Conservation (phyloP, 2,888 invertebrate species). For the Morinoia aosen region DNA sequence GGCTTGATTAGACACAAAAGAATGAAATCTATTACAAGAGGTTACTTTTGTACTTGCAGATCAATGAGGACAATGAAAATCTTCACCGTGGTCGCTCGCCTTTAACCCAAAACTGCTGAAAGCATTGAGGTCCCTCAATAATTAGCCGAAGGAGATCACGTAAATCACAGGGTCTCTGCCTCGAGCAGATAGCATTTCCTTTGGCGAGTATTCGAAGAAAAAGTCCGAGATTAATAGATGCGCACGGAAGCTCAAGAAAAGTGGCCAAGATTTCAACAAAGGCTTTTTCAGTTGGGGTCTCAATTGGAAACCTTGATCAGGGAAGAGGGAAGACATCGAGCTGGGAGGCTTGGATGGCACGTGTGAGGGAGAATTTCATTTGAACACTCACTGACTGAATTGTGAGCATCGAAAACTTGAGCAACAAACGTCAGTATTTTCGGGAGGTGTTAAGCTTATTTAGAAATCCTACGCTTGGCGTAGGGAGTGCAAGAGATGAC, state of each 20-base stretch:
- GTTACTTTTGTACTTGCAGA: neutral
- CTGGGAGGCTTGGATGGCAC: neutral
- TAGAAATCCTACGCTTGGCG: neutral
- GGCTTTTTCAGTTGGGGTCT: neutral
- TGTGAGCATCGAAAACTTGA: neutral
- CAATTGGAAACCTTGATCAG: neutral
- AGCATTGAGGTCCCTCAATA: neutral
- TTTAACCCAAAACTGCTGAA: neutral
- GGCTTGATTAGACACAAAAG: neutral
- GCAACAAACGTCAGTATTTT: neutral
- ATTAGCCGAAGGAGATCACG: neutral
- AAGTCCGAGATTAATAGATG: conserved; percentile 8
- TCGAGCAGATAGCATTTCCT: conserved; percentile 26
- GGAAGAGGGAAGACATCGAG: neutral
- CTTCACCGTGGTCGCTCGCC: neutral
- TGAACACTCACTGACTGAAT: neutral
- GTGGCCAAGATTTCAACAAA: conserved; percentile 24
- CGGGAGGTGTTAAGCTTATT: neutral
- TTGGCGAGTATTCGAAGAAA: conserved; percentile 15
- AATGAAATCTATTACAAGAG: neutral
- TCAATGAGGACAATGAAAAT: neutral
- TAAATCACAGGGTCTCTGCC: conserved; percentile 30
- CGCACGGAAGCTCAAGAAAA: neutral
- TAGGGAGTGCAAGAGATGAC: neutral
- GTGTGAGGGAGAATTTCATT: neutral